Conservation (phyloP, 2,888 invertebrate species). For the Ischnura elegans region DNA sequence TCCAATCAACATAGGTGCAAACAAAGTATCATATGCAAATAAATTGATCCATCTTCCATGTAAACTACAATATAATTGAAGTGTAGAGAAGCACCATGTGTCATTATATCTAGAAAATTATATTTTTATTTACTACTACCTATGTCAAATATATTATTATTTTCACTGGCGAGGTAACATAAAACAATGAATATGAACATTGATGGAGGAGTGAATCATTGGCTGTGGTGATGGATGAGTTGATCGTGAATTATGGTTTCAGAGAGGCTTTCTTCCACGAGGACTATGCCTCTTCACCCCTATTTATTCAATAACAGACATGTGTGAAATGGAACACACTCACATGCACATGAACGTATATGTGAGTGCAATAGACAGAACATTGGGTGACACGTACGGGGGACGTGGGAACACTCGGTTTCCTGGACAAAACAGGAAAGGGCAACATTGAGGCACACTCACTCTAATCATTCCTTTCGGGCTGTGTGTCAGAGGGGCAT, state of each 20-base stretch:
- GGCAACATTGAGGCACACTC: background rate
- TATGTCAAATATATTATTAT: background rate
- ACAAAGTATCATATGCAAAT: constrained; percentile 42
- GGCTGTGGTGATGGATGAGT: background rate
- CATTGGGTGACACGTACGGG: background rate
- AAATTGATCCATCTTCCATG: constrained; percentile 60
- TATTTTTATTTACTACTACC: background rate
- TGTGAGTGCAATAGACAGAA: background rate
- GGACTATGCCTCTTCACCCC: background rate
- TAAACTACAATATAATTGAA: constrained; percentile 17
- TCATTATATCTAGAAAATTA: background rate
- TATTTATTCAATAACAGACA: background rate
- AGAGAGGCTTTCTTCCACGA: background rate
- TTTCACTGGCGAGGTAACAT: background rate
- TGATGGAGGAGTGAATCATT: background rate
- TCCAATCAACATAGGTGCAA: constrained; percentile 37
- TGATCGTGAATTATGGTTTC: background rate
- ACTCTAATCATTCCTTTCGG: background rate
- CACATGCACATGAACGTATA: background rate
- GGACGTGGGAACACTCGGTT: background rate
- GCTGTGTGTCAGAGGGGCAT: background rate
- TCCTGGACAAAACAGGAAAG: background rate
- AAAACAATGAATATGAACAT: background rate
- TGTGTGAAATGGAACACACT: background rate
- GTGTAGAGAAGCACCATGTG: constrained; percentile 36